These are phyloP conservation scores for Pao palembangensis DNA, from an alignment of 2,113 vertebrate species.

Conservation along the genomic window DNA sequence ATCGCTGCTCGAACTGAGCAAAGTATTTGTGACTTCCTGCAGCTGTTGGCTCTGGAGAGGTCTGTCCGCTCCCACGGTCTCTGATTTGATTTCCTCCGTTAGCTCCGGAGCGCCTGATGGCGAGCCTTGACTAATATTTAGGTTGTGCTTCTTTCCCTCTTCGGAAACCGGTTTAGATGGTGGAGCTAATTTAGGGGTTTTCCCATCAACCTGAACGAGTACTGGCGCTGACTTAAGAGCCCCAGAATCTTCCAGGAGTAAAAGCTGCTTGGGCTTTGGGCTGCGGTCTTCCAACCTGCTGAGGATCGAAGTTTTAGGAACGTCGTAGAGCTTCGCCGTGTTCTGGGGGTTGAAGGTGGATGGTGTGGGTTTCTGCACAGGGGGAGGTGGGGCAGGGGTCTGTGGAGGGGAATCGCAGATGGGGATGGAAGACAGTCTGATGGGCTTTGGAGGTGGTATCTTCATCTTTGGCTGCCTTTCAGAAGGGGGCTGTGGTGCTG, in stretches of 20 bases:
- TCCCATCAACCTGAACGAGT: slow-evolving; percentile 40
- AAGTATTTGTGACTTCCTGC: slow-evolving; percentile 12
- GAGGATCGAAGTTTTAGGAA: slow-evolving; percentile 53
- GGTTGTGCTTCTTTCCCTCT: slow-evolving; percentile 27
- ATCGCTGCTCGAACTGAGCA: slow-evolving; percentile 15
- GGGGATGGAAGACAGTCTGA: slow-evolving; percentile 66
- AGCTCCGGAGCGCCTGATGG: slow-evolving; percentile 8
- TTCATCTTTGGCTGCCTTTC: slow-evolving; percentile 70
- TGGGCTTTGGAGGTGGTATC: slow-evolving; percentile 69
- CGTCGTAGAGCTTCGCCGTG: slow-evolving; percentile 67
- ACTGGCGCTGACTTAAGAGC: slow-evolving; percentile 30
- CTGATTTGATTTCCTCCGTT: slow-evolving; percentile 18
- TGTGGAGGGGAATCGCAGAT: slow-evolving; percentile 50
- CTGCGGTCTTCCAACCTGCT: slow-evolving; percentile 35
- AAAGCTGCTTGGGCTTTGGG: slow-evolving; percentile 58
- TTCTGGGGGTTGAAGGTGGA: slow-evolving; percentile 78
- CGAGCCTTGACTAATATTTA: slow-evolving; percentile 24
- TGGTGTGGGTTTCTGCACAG: slow-evolving; percentile 31
- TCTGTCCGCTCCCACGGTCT: slow-evolving; percentile 26
- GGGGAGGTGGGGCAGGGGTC: slow-evolving; percentile 48
- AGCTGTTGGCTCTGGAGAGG: slow-evolving; percentile 4
- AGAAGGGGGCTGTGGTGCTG: slow-evolving; percentile 64
- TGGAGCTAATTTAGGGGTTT: slow-evolving; percentile 22
- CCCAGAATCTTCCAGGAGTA: slow-evolving; percentile 67
- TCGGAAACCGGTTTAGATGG: slow-evolving; percentile 54